These are phyloP conservation scores for Tenthredo notha DNA, from an alignment of 2,888 invertebrate species.

Conservation along the genomic window DNA sequence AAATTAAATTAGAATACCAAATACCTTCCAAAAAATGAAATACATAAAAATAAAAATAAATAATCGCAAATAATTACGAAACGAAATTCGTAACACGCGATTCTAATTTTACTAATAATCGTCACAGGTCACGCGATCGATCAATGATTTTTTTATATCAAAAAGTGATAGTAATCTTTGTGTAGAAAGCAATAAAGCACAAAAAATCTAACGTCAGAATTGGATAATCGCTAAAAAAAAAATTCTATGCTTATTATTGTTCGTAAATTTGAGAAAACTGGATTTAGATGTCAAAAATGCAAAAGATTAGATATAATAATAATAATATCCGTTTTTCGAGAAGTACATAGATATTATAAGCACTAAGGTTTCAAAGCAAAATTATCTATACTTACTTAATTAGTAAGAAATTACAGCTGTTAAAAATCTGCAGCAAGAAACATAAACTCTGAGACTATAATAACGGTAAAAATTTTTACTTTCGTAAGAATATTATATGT, in stretches of 20 bases:
- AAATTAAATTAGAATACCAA: neutral
- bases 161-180: neutral
- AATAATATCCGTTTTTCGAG: neutral
- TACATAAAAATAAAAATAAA: neutral
- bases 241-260: neutral
- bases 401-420: neutral
- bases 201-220: neutral
- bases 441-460: neutral
- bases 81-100: neutral
- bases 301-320: neutral
- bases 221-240: neutral
- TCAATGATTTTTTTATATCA: neutral
- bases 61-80: slow-evolving; percentile 9
- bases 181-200: neutral
- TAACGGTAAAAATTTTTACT: slow-evolving; percentile 28
- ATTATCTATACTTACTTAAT: slow-evolving; percentile 6
- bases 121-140: slow-evolving; percentile 5
- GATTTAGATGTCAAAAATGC: neutral
- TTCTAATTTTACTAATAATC: neutral
- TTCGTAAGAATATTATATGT: neutral
- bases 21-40: neutral
- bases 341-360: neutral
- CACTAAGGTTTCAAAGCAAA: neutral
- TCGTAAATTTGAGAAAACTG: neutral
- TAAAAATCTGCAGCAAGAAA: neutral